Evolutionary conservation across 2,113 vertebrate species (phyloP).

Genomic region (Phrynocephalus versicolor): DNA sequence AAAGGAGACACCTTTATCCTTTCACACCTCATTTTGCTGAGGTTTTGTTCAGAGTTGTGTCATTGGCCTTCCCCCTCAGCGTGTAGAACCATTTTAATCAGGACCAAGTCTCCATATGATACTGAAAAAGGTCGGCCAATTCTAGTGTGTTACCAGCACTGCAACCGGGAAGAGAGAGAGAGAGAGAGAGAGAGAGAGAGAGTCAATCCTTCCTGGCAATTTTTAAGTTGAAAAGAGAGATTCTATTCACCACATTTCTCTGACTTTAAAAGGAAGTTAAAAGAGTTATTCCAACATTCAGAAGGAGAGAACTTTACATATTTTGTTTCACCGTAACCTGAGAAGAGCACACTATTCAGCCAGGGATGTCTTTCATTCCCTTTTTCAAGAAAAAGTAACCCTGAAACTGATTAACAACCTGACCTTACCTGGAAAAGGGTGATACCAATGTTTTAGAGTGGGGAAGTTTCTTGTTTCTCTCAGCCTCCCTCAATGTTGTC

Average conservation of each 20-base stretch:
- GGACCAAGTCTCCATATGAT: slow-evolving; percentile 72
- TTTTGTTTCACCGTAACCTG: slow-evolving; percentile 74
- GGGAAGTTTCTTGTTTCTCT: slow-evolving; percentile 1
- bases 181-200: slow-evolving; percentile 64
- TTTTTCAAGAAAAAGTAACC: slow-evolving; percentile 72
- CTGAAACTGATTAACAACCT: slow-evolving; percentile 74
- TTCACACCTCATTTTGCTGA: slow-evolving; percentile 73
- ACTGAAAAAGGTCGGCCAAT: slow-evolving; percentile 70
- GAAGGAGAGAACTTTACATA: slow-evolving; percentile 78
- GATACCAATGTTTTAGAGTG: slow-evolving; percentile 64
- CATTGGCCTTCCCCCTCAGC: slow-evolving; percentile 71
- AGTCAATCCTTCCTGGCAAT: slow-evolving; percentile 71
- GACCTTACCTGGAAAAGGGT: slow-evolving; percentile 63
- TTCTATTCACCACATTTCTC: slow-evolving; percentile 77
- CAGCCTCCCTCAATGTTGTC: not conserved
- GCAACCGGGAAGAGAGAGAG: slow-evolving; percentile 68
- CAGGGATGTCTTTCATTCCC: slow-evolving; percentile 72
- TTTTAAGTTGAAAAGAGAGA: slow-evolving; percentile 77
- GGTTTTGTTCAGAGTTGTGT: slow-evolving; percentile 73
- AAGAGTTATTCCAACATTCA: slow-evolving; percentile 72
- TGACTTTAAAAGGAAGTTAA: slow-evolving; percentile 78
- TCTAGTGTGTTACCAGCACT: slow-evolving; percentile 66
- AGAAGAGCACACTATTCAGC: slow-evolving; percentile 73
- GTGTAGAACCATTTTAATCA: slow-evolving; percentile 79
- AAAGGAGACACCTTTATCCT: slow-evolving; percentile 68